Percentiles rank a stretch among this genome's conserved stretches.
phyloP scores from a whole-genome alignment of 1,140 invertebrate species.

The Zaprionus tsacasi region DNA sequence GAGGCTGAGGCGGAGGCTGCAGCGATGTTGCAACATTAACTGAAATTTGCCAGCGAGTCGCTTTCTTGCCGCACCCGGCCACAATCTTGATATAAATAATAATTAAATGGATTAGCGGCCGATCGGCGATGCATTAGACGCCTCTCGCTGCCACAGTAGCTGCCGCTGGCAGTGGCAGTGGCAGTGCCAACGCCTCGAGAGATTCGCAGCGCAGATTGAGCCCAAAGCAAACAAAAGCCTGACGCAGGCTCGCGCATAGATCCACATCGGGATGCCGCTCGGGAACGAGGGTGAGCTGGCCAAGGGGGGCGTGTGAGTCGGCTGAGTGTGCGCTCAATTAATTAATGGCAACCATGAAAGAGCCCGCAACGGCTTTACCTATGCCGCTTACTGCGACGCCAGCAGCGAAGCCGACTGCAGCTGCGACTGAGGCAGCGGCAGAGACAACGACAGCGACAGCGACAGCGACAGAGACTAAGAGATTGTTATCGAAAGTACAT shows the following conservation, averaged over 20 bases:
- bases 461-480: constrained; percentile 41
- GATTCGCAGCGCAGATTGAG: constrained; percentile 60
- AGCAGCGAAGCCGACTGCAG: constrained; percentile 2
- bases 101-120: constrained; percentile 77
- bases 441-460: constrained; percentile 23
- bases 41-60: constrained; percentile 46
- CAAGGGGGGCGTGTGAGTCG: not conserved
- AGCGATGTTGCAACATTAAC: constrained; percentile 38
- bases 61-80: constrained; percentile 9
- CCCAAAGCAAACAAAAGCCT: constrained; percentile 70
- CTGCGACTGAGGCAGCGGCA: constrained; percentile 11
- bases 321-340: constrained; percentile 70
- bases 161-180: constrained; percentile 16
- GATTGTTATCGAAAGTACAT: constrained; percentile 80
- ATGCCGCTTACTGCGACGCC: constrained; percentile 44
- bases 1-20: constrained; percentile 27
- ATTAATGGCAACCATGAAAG: constrained; percentile 81
- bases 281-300: not conserved
- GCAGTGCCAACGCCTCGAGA: constrained; percentile 49
- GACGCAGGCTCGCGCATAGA: constrained; percentile 44
- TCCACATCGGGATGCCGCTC: constrained; percentile 12
- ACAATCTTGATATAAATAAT: constrained; percentile 80
- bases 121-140: constrained; percentile 50
- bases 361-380: constrained; percentile 55
- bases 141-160: constrained; percentile 19